Percentiles rank a stretch among this genome's conserved stretches.
phyloP scores from a whole-genome alignment of 2,797 vertebrate species.

The Liparis tanakae region DNA sequence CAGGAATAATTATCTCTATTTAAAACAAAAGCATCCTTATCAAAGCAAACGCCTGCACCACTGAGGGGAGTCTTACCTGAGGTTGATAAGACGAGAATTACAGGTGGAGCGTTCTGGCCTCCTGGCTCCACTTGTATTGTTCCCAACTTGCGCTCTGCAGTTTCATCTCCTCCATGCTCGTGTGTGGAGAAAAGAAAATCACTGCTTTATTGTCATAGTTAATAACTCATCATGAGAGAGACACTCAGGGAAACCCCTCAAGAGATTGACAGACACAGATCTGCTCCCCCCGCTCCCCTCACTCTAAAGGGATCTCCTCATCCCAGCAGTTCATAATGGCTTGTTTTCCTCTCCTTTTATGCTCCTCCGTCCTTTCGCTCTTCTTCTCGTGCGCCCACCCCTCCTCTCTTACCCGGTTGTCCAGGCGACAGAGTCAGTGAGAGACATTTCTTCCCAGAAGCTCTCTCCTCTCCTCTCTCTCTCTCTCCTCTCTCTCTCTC shows the following conservation, averaged over 20 bases:
- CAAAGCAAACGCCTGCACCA: conserved; percentile 16
- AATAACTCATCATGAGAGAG: conserved; percentile 66
- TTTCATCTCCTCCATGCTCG: conserved; percentile 62
- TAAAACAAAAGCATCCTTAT: conserved; percentile 21
- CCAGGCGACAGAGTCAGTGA: conserved; percentile 81
- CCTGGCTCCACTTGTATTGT: conserved; percentile 62
- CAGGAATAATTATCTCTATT: not conserved
- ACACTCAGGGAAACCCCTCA: conserved; percentile 37
- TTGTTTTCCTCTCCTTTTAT: conserved; percentile 63
- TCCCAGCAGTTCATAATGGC: conserved; percentile 63
- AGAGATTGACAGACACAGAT: conserved; percentile 43
- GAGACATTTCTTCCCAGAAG: conserved; percentile 77
- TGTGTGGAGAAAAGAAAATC: conserved; percentile 31
- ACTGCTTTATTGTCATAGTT: conserved; percentile 66
- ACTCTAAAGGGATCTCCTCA: conserved; percentile 60
- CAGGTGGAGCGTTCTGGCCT: conserved; percentile 72
- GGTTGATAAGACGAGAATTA: conserved; percentile 53
- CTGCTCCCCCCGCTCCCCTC: conserved; percentile 26
- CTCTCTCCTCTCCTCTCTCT: too few species aligned
- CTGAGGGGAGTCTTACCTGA: conserved; percentile 71
- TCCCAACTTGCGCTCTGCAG: conserved; percentile 71
- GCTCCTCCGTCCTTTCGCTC: conserved; percentile 57
- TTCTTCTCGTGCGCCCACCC: conserved; percentile 49
- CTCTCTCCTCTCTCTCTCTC: conserved; percentile 70
- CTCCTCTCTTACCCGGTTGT: conserved; percentile 79